Evolutionary conservation across 2,888 invertebrate genomes (phyloP), one percentile per base, ranked within the genome.

Genomic region (Ennomos erosarius): DNA sequence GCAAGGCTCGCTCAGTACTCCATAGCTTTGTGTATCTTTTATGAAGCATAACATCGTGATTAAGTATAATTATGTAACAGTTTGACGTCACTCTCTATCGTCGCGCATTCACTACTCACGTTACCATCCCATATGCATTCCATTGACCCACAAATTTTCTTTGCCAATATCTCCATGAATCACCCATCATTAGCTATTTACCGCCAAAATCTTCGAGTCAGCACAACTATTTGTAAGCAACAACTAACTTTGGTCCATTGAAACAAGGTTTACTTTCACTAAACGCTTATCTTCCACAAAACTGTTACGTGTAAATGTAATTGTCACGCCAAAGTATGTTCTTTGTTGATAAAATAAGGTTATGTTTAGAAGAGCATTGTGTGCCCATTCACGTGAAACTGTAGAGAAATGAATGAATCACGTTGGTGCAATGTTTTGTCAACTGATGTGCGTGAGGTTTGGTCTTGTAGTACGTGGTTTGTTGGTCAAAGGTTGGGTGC

Each of bases 341-440:
- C 54, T 50, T 34, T 10, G 11, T 4, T 1, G 16, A 45, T 36
- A 40, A 6, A 33, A 55, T 52, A 55, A 10, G 47, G 60, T 52
- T 36, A 8, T 47, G 16, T 55, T 51, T 59, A 39, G n/a, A 42
- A 16, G 10, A 16, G 34, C 11, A 35, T 26, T 34, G 33, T 49
- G 12, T 39, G 35, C 58, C 55, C 76, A 76, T 79, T 80, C 74
- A 79, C 69, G 52, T 55, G 63, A 69, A 69, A 69, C 54, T 34
- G 34, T 50, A 46, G 69, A 73, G 78, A 83, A 80, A 78, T 82
- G 78, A 82, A 84, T 87, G 84, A 87, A 77, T 84, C 84, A 85
- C 59, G 54, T 70, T 64, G 54, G 61, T 62, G 69, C 46, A 55
- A 74, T 70, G 68, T 75, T 70, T 70, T 60, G 61, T 58, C 62